Evolutionary conservation across 2,797 vertebrate genomes (phyloP).

Genomic region (Danio jaintianensis): DNA sequence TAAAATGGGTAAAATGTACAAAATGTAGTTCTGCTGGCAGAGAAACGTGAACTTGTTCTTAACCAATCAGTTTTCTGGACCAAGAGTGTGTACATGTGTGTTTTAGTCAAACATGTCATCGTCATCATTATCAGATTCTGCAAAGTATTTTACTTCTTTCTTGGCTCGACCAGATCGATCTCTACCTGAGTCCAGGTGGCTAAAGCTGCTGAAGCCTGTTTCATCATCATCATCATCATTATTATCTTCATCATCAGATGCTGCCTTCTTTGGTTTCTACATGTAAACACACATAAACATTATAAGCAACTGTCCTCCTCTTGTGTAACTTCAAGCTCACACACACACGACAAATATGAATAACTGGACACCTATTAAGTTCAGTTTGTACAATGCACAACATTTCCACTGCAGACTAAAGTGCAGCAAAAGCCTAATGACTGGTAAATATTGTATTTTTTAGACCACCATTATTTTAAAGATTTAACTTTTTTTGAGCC

Average conservation of each 20-base stretch:
- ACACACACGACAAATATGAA: neutral
- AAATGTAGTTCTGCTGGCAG: conserved; percentile 89
- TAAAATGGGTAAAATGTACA: conserved; percentile 90
- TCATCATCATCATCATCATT: conserved; percentile 84
- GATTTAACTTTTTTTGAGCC: neutral
- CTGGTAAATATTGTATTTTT: neutral
- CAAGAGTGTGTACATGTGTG: conserved; percentile 52
- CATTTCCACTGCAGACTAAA: neutral
- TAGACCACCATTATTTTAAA: neutral
- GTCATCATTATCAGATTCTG: conserved; percentile 90
- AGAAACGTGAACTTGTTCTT: conserved; percentile 78
- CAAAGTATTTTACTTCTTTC: conserved; percentile 96
- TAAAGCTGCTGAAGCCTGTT: conserved; percentile 76
- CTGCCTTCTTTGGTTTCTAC: conserved; percentile 88
- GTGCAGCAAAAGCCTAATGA: neutral
- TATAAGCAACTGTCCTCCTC: neutral
- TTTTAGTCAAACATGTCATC: conserved; percentile 93
- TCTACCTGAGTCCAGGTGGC: conserved; percentile 77
- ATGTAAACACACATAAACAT: neutral
- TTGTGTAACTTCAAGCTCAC: no score
- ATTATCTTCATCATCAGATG: conserved; percentile 77
- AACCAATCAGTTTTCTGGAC: conserved; percentile 73
- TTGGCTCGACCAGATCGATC: conserved; percentile 89
- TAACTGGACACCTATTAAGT: neutral
- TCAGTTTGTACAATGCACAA: neutral